These are phyloP conservation scores for Choreutis nemorana DNA, from an alignment of 2,888 invertebrate genomes.

Conservation along the genomic window DNA sequence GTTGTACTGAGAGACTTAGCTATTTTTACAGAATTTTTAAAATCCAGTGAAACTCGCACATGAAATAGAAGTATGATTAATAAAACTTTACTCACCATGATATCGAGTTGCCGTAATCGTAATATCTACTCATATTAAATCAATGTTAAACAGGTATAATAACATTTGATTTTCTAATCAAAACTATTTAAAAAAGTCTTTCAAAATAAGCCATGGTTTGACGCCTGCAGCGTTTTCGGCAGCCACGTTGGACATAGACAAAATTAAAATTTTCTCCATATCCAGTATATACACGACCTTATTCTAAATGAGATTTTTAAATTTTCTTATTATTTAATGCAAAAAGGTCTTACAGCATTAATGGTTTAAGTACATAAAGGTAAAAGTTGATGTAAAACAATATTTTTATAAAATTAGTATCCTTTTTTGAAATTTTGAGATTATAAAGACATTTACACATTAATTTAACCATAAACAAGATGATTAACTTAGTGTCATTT, in stretches of 20 bases:
- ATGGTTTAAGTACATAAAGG: neutral
- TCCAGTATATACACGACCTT: neutral
- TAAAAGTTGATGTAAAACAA: no score
- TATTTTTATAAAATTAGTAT: no score
- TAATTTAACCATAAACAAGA: slow-evolving; percentile 11
- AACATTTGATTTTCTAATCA: slow-evolving; percentile 30
- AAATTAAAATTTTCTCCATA: slow-evolving; percentile 8
- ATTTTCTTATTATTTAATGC: neutral
- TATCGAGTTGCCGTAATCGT: slow-evolving; percentile 62
- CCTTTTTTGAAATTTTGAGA: no score
- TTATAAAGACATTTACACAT: no score
- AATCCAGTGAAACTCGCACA: slow-evolving; percentile 20
- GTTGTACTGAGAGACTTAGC: no score
- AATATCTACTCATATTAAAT: slow-evolving; percentile 63
- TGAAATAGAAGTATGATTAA: slow-evolving; percentile 49
- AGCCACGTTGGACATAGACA: slow-evolving; percentile 59
- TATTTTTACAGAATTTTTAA: neutral
- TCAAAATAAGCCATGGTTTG: slow-evolving; percentile 51
- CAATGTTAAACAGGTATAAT: slow-evolving; percentile 38
- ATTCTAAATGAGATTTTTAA: neutral
- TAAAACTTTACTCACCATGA: slow-evolving; percentile 54
- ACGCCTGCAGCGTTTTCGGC: slow-evolving; percentile 35
- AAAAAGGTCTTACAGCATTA: neutral
- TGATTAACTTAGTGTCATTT: slow-evolving; percentile 18
- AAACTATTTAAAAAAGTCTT: slow-evolving; percentile 36